Base-by-base conservation (phyloP, 1,140 invertebrate species). In the Drosophila pectinifera region DNA sequence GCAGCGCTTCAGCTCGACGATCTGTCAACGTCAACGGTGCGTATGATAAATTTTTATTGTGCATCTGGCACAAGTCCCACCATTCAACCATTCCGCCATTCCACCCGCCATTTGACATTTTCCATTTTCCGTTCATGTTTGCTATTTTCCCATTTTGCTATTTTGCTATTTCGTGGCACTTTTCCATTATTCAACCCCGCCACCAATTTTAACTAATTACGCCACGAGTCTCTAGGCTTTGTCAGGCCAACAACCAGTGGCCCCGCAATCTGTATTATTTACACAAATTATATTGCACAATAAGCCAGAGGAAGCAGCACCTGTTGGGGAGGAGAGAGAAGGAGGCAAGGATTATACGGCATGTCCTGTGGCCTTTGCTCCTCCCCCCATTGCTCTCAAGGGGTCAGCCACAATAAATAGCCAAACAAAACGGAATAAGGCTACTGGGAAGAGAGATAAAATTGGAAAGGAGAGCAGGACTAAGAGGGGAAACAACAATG, bases 1-100 rank as follows among this genome's bases (percentile, higher is more conserved):
- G 51, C 54, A 56, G 38, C 59, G 74, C 69, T 58, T 72, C 78
- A 80, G 48, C 72, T 69, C 51, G 64, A 74, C 80, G 76, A 88
- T 88, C 84, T 89, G 84, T 88, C 84, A 88, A 88, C 80, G 84
- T 88, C 84, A 88, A 89, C 76, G 80, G 84, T 84, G 83, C 84
- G 83, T 88, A 88, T 88, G 84, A 88, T 89, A 84, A 78, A 88
- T 88, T 80, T 89, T 80, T 83, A 88, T 83, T 88, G 68, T 83
- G 69, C 73, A 84, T 41, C 76, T 55, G 58, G 55, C 64, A 41
- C 31, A 43, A 36, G 11, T 31, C 64, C 49, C 67, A 62, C 46
- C 43, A 57, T 39, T 45, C 36, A 42, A 54, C 34, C 64, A 6
- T 63, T 58, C 51, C 54, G 26, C 36, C n/a, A 7, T 14, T 18